Evolutionary conservation across 2,113 vertebrate species (phyloP), one percentile per base, ranked within the genome.

Genomic region (Rhinopomastus cyanomelas): DNA sequence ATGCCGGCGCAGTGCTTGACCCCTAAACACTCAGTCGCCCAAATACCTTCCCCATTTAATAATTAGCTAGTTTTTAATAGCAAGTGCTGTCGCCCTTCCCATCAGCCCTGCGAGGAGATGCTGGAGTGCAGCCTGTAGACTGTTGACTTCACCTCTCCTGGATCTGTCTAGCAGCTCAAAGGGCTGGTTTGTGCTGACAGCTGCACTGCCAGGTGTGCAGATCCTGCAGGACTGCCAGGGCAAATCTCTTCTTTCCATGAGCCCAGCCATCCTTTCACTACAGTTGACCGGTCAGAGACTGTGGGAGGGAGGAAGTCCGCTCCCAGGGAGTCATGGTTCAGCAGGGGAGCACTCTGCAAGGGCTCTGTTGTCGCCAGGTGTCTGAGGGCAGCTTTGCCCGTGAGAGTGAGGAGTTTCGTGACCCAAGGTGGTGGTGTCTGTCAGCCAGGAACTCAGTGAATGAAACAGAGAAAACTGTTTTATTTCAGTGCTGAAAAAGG

Each of bases 221-320:
- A 39, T 60, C 48, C 86, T 48, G 39, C 62, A 62, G 22, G 64
- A 2, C 22, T 67, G 32, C 53, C 67, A 59, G 68, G 64, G 57
- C 44, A 59, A 53, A 23, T 16, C 2, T 2, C 18, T 42, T 53
- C 37, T 80, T 59, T 26, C 32, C 62, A 51, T 16, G n/a, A 9
- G n/a, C 48, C 56, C 32, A 68, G 4, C 21, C 46, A 22, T 26
- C 37, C 46, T 65, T 30, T 42, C 72, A 34, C 12, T 17, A 22
- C 49, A 49, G 74, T 3, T 68, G 44, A 46, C 15, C 39, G 60
- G 18, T 21, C 66, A 68, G 83, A 55, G 51, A 4, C 46, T 60
- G 69, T 51, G 71, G 83, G 87, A 78, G 81, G 83, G 60, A 68
- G 55, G 69, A 87, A 68, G 25, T 57, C 30, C 49, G 78, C 62